phyloP scores from a whole-genome alignment of 2,797 vertebrate species.

The Antennarius maculatus region DNA sequence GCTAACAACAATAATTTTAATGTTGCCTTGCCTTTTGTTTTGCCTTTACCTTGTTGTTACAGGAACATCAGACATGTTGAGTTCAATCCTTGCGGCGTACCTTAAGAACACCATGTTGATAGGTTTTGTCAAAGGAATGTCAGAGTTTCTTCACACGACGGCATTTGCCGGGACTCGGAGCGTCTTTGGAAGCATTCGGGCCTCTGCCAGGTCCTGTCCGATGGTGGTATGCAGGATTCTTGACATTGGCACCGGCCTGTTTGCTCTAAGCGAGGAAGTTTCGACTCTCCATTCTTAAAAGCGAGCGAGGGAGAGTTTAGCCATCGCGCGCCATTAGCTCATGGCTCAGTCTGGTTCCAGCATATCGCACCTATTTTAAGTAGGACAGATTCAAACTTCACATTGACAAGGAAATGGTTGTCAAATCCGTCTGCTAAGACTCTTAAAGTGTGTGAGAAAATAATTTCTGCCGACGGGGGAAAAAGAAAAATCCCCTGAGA shows the following conservation, averaged over 20 bases:
- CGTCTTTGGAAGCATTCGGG: slow-evolving; percentile 22
- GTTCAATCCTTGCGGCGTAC: background rate
- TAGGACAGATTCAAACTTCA: slow-evolving; percentile 40
- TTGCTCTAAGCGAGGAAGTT: slow-evolving; percentile 50
- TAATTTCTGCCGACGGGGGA: slow-evolving; percentile 23
- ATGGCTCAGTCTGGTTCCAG: slow-evolving; percentile 55
- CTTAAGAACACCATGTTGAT: background rate
- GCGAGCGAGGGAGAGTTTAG: slow-evolving; percentile 48
- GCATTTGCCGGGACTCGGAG: slow-evolving; percentile 3
- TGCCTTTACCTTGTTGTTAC: no score
- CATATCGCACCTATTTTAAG: slow-evolving; percentile 21
- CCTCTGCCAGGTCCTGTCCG: slow-evolving; percentile 44
- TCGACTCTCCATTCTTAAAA: slow-evolving; percentile 63
- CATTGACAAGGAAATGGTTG: slow-evolving; percentile 42
- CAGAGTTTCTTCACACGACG: slow-evolving; percentile 11
- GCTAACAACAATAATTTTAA: no score
- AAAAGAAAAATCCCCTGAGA: slow-evolving; percentile 25
- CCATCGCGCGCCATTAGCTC: slow-evolving; percentile 54
- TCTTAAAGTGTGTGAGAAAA: slow-evolving; percentile 56
- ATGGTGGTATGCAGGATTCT: slow-evolving; percentile 46
- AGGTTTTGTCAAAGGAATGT: slow-evolving; percentile 2
- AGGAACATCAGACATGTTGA: no score
- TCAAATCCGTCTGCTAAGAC: slow-evolving; percentile 45
- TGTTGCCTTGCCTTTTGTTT: no score
- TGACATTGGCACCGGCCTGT: slow-evolving; percentile 59